Evolutionary conservation across 2,113 vertebrate species (phyloP), one percentile per base, ranked within the genome.

Genomic region (Aptenodytes patagonicus): DNA sequence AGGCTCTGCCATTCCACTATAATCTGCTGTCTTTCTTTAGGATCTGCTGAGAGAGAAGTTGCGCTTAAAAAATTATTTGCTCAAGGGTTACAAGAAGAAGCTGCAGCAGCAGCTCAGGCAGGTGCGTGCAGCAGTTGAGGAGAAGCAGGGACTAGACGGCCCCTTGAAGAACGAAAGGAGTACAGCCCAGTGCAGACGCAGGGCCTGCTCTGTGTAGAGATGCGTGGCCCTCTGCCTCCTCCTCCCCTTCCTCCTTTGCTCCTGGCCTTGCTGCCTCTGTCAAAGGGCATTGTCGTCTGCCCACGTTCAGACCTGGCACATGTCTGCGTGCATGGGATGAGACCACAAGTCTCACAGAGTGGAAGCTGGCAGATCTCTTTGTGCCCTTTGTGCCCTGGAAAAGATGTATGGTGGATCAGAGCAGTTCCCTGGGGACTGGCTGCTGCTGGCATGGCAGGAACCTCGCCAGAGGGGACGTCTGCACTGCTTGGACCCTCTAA

Each of bases 11-110:
- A 10, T 52, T 38, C 82, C 52, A 8, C 24, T 66, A 13, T 22
- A 1, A 12, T 22, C 65, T 26, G 26, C 6, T 87, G 54, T 75
- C 60, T 46, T 49, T 72, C 94, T 87, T 62, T 75, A 99, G 98
- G 98, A 98, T 46, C 95, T 88, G 54, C 87, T 98, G 90, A 97
- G 97, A 54, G 98, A 98, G 89, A 99, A 98, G 91, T 94, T 99
- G 76, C 77, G 69, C 42, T 95, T 98, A 84, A 98, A 98, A 96
- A 99, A 98, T 24, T 57, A 92, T 38, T 97, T 98, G 16, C 97
- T 99, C 73, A 97, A 96, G 90, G 87, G 90, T 72, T 97, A 98
- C 71, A 98, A 95, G 96, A 98, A 98, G 82, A 98, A 98, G 92
- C 78, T 99, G 75, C 96, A 98, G 94, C 70, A 96, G 65, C 98